These are phyloP conservation scores for Drosophila pseudoobscura DNA, from an alignment of 1,140 invertebrate genomes.

Conservation along the genomic window DNA sequence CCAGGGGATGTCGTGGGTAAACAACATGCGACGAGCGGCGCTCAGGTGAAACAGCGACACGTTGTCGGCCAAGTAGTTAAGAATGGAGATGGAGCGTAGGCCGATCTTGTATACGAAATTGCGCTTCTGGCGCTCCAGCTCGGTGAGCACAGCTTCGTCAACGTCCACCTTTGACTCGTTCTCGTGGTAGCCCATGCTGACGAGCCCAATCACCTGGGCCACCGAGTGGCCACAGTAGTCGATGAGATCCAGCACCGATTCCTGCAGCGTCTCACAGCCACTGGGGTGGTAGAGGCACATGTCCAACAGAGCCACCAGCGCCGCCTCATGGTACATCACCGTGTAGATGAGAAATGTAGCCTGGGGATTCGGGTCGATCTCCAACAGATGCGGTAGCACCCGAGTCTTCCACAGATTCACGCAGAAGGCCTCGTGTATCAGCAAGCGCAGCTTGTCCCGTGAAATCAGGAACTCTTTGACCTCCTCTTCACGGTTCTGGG, in stretches of 20 bases:
- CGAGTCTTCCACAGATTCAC: slow-evolving; percentile 91
- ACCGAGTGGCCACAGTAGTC: slow-evolving; percentile 88
- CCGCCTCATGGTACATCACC: slow-evolving; percentile 89
- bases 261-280: slow-evolving; percentile 87
- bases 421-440: slow-evolving; percentile 90
- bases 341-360: slow-evolving; percentile 90
- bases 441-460: slow-evolving; percentile 85
- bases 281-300: slow-evolving; percentile 89
- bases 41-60: slow-evolving; percentile 86
- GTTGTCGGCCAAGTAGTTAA: slow-evolving; percentile 86
- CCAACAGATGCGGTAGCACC: slow-evolving; percentile 88
- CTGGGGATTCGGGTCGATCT: slow-evolving; percentile 86
- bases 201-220: slow-evolving; percentile 84
- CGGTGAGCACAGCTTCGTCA: slow-evolving; percentile 84
- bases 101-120: slow-evolving; percentile 89
- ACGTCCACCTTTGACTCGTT: slow-evolving; percentile 80
- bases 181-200: slow-evolving; percentile 72
- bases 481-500: slow-evolving; percentile 87
- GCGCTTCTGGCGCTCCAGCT: slow-evolving; percentile 86
- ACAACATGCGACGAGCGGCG: slow-evolving; percentile 86
- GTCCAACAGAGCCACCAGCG: slow-evolving; percentile 88
- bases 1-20: slow-evolving; percentile 89
- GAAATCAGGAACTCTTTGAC: slow-evolving; percentile 87
- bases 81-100: slow-evolving; percentile 88
- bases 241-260: slow-evolving; percentile 89